These are phyloP conservation scores for Microvelia longipes DNA, from an alignment of 1,140 invertebrate genomes.

Conservation along the genomic window DNA sequence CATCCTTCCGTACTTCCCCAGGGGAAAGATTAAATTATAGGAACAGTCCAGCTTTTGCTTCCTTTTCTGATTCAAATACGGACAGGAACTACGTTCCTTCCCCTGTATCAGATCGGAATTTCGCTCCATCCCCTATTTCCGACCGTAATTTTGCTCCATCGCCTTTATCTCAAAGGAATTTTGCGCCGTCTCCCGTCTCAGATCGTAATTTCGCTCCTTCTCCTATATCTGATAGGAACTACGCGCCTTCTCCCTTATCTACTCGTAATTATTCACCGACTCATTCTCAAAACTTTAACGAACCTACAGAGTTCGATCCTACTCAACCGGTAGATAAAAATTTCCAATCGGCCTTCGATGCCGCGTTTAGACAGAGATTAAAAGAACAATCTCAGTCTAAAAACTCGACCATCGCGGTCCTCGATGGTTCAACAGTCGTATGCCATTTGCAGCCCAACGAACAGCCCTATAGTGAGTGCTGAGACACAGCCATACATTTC, in stretches of 20 bases:
- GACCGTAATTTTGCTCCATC: background rate
- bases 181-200: background rate
- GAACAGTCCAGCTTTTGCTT: constrained; percentile 36
- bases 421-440: constrained; percentile 67
- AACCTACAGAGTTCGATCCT: constrained; percentile 31
- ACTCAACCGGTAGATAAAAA: constrained; percentile 34
- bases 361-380: constrained; percentile 34
- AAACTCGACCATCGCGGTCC: constrained; percentile 47
- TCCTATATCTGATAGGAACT: background rate
- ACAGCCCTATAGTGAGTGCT: constrained; percentile 44
- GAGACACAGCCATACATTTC: too few relatives aligned
- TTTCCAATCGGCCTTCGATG: constrained; percentile 21
- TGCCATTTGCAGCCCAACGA: constrained; percentile 57
- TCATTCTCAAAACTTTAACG: background rate
- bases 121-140: background rate
- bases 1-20: background rate
- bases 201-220: background rate
- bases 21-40: constrained; percentile 25
- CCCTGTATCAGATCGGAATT: background rate
- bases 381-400: constrained; percentile 36
- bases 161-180: background rate
- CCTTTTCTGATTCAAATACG: background rate
- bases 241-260: background rate
- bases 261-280: background rate
- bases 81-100: background rate